Evolutionary conservation across 2,888 invertebrate genomes (phyloP).

Genomic region (Heterodera filipjevi): DNA sequence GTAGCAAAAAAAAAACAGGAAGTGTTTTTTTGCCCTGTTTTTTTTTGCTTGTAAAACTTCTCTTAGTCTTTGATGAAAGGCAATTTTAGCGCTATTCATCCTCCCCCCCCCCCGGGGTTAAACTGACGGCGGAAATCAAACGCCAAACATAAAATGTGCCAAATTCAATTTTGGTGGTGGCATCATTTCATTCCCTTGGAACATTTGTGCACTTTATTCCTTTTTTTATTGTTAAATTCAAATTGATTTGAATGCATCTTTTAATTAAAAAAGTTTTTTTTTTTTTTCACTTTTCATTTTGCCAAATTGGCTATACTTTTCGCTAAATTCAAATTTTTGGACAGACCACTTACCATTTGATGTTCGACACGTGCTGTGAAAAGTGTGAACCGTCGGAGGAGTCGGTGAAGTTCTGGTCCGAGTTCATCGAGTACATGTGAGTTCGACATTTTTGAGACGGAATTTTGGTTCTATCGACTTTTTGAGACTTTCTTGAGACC

Average conservation of each 20-base stretch:
- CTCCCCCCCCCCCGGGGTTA: not conserved
- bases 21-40: not conserved
- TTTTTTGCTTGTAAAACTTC: not conserved
- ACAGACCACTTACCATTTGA: conserved; percentile 96
- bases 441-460: conserved; percentile 74
- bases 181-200: not conserved
- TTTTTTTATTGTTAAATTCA: not conserved
- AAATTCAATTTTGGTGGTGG: not conserved
- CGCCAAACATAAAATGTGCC: not conserved
- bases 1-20: not conserved
- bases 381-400: conserved; percentile 48
- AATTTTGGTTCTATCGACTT: not conserved
- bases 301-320: no score
- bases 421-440: conserved; percentile 67
- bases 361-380: conserved; percentile 98
- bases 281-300: no score
- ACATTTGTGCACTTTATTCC: no score
- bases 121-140: not conserved
- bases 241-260: not conserved
- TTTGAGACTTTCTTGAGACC: no score
- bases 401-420: conserved; percentile 62
- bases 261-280: no score
- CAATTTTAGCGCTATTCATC: conserved; percentile 1
- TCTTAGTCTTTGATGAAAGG: not conserved
- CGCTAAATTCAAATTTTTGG: no score